Conservation (phyloP, 2,888 invertebrate species). For the Dendrolimus pini region DNA sequence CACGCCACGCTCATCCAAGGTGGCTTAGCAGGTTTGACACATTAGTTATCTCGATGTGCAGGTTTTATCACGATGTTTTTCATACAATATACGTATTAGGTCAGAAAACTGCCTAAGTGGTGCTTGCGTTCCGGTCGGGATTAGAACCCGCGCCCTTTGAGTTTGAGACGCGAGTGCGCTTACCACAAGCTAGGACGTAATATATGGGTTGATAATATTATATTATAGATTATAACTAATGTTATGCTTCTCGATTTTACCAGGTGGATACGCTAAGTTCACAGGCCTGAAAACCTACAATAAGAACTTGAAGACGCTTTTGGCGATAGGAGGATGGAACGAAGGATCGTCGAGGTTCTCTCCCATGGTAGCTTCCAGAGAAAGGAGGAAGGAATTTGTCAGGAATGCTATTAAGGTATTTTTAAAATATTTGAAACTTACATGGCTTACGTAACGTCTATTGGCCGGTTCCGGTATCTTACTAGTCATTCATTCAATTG, state of each 20-base stretch:
- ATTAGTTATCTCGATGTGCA: no score
- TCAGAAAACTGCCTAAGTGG: no score
- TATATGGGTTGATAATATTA: no score
- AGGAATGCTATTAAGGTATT: conserved; percentile 87
- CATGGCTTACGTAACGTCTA: background rate
- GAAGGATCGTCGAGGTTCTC: conserved; percentile 93
- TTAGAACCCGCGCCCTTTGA: no score
- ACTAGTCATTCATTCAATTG: background rate
- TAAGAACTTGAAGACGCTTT: conserved; percentile 91
- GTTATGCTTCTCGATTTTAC: background rate
- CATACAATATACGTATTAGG: no score
- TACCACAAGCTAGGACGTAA: no score
- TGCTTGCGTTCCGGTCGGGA: no score
- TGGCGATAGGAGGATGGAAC: conserved; percentile 96
- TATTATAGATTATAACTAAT: no score
- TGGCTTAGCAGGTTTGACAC: no score
- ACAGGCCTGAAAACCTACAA: conserved; percentile 95
- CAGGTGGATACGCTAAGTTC: conserved; percentile 96
- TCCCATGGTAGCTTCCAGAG: conserved; percentile 88
- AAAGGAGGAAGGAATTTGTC: conserved; percentile 86
- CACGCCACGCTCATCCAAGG: no score
- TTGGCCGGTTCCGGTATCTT: background rate
- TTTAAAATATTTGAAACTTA: background rate
- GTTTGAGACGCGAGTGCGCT: no score
- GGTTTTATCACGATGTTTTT: no score